Evolutionary conservation across 2,797 vertebrate species (phyloP).

Genomic region (Acomys russatus): DNA sequence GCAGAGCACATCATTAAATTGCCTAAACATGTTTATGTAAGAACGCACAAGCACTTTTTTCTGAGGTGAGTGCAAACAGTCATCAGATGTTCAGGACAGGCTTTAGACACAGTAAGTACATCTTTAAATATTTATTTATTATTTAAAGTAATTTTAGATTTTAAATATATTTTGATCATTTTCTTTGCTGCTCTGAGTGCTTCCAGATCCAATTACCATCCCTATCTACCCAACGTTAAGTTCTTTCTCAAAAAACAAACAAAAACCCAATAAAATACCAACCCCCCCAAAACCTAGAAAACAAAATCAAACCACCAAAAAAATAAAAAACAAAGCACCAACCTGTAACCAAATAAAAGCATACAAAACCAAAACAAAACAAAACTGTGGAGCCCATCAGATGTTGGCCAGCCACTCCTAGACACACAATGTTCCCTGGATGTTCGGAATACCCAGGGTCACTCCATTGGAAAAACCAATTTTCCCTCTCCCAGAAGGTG

Average conservation of each 20-base stretch:
- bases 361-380: not conserved
- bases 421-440: not conserved
- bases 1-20: not conserved
- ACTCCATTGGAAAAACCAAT: not conserved
- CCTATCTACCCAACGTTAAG: not conserved
- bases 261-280: not conserved
- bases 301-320: not conserved
- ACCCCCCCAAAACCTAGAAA: not conserved
- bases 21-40: not conserved
- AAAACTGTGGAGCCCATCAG: not conserved
- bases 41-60: not conserved
- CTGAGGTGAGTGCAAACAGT: not conserved
- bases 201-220: not conserved
- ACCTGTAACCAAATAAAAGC: not conserved
- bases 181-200: not conserved
- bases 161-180: not conserved
- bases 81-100: not conserved
- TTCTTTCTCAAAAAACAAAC: not conserved
- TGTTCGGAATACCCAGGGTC: not conserved
- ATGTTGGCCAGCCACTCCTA: not conserved
- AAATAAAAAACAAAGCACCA: not conserved
- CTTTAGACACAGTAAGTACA: slow-evolving; percentile 42
- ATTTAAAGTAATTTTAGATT: not conserved
- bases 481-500: not conserved
- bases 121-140: not conserved